Evolutionary conservation across 1,140 invertebrate genomes (phyloP).

Genomic region (Drosophila burlai): DNA sequence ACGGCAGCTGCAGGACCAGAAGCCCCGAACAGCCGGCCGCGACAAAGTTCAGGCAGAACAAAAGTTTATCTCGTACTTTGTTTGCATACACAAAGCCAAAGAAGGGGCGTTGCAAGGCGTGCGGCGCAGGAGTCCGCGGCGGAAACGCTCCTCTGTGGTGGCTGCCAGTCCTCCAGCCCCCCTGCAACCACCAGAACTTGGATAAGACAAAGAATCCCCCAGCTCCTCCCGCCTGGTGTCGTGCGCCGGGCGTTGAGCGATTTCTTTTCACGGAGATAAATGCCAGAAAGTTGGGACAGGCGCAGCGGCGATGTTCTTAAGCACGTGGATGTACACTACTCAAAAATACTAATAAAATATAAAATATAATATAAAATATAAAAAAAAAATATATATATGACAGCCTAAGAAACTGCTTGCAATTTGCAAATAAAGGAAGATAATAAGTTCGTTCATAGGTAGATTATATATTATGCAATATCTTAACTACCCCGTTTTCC

Average conservation of each 20-base stretch:
- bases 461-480: neutral
- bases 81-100: slow-evolving; percentile 67
- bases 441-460: too few species aligned
- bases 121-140: slow-evolving; percentile 56
- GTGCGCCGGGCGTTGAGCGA: slow-evolving; percentile 62
- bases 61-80: slow-evolving; percentile 83
- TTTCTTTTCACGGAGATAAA: slow-evolving; percentile 80
- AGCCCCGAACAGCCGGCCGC: slow-evolving; percentile 26
- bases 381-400: too few species aligned
- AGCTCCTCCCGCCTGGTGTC: neutral
- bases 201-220: slow-evolving; percentile 65
- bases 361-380: too few species aligned
- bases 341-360: neutral
- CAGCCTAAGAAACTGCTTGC: neutral
- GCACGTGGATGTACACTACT: slow-evolving; percentile 18
- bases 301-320: slow-evolving; percentile 18
- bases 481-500: neutral
- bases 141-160: slow-evolving; percentile 53
- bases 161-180: slow-evolving; percentile 12
- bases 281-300: slow-evolving; percentile 58
- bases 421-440: too few species aligned
- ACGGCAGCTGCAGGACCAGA: slow-evolving; percentile 21
- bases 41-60: slow-evolving; percentile 78
- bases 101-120: slow-evolving; percentile 22
- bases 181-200: slow-evolving; percentile 14